phyloP scores from a whole-genome alignment of 2,888 invertebrate species.

The Polydrusus pterygomalis region DNA sequence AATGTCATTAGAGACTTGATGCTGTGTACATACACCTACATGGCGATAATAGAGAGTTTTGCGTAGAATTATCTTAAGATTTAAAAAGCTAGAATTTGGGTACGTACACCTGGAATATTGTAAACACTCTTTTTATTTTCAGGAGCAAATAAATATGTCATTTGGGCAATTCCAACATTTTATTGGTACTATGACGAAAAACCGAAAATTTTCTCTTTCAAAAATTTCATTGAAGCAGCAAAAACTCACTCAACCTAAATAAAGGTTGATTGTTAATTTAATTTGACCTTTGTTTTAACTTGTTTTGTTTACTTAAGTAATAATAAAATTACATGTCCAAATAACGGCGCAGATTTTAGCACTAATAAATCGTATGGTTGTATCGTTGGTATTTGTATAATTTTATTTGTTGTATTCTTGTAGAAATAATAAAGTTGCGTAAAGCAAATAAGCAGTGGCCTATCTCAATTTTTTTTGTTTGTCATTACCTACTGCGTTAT shows the following conservation, averaged over 20 bases:
- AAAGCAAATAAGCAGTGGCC: neutral
- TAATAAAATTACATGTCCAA: constrained; percentile 23
- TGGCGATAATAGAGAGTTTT: constrained; percentile 13
- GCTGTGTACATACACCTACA: constrained; percentile 51
- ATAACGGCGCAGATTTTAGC: constrained; percentile 35
- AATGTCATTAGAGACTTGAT: constrained; percentile 51
- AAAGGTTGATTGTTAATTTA: constrained; percentile 56
- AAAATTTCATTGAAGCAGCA: no score
- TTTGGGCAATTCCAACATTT: no score
- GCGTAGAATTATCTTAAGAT: no score
- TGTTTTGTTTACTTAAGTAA: constrained; percentile 37
- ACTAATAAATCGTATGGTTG: constrained; percentile 5
- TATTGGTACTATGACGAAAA: no score
- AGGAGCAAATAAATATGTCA: no score
- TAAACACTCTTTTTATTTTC: no score
- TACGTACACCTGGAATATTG: no score
- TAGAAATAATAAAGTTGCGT: neutral
- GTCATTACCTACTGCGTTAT: no score
- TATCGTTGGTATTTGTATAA: neutral
- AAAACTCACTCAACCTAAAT: constrained; percentile 11
- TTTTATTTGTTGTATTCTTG: neutral
- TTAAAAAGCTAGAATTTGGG: no score
- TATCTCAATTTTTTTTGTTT: no score
- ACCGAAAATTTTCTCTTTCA: no score
- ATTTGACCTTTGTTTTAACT: constrained; percentile 59